Evolutionary conservation across 1,140 invertebrate species (phyloP).

Genomic region (Chymomyza costata): DNA sequence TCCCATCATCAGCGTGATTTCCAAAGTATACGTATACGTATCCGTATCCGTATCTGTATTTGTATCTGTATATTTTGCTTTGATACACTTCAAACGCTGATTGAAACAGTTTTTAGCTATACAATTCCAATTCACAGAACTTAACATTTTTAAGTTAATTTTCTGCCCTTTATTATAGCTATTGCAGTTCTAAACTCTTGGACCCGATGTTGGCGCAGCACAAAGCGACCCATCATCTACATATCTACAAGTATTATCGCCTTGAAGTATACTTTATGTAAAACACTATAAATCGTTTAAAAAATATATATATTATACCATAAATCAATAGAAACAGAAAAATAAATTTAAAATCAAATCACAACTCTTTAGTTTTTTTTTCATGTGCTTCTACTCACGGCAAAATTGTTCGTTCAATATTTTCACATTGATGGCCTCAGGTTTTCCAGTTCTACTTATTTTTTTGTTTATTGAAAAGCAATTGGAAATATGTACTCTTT

Average conservation of each 20-base stretch:
- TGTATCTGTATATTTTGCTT: slow-evolving; percentile 7
- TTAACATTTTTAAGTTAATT: slow-evolving; percentile 49
- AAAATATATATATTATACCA: no score
- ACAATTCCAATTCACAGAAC: slow-evolving; percentile 37
- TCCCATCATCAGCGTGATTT: slow-evolving; percentile 48
- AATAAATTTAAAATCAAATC: no score
- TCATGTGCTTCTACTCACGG: no score
- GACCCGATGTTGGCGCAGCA: no score
- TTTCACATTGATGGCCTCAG: slow-evolving; percentile 22
- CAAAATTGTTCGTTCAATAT: slow-evolving; percentile 30
- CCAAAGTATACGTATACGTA: slow-evolving; percentile 8
- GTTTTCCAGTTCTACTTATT: no score
- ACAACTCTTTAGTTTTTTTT: no score
- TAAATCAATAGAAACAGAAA: no score
- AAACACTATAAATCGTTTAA: no score
- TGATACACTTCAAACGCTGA: slow-evolving; percentile 2
- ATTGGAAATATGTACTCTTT: slow-evolving; percentile 35
- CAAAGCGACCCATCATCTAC: no score
- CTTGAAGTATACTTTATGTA: no score
- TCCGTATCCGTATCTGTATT: slow-evolving; percentile 6
- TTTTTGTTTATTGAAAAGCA: slow-evolving; percentile 45
- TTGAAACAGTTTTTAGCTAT: slow-evolving; percentile 30
- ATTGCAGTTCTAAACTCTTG: neutral
- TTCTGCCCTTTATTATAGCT: slow-evolving; percentile 5
- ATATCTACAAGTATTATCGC: no score